phyloP scores from a whole-genome alignment of 2,888 invertebrate genomes.

The Nomada lathburiana region DNA sequence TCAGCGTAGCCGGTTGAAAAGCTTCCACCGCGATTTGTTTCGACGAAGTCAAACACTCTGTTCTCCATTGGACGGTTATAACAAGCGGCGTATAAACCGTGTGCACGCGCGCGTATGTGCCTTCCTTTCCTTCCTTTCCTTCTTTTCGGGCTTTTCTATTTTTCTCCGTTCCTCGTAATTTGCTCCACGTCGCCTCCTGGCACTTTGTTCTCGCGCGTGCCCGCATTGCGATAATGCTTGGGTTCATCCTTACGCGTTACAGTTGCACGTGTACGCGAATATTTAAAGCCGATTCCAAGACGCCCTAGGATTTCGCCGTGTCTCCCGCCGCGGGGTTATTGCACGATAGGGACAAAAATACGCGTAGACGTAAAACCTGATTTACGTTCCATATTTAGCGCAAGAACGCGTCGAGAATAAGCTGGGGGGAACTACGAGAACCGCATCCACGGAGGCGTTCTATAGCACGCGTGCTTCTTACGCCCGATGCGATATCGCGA shows the following conservation, averaged over 20 bases:
- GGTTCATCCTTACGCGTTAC: neutral
- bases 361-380: slow-evolving; percentile 58
- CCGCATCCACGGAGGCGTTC: neutral
- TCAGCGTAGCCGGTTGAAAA: slow-evolving; percentile 50
- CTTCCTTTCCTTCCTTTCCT: neutral
- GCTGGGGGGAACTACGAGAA: slow-evolving; percentile 3
- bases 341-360: slow-evolving; percentile 63
- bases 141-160: neutral
- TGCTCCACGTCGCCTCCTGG: neutral
- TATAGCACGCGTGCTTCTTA: neutral
- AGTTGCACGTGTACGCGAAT: neutral
- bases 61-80: slow-evolving; percentile 35
- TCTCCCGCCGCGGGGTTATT: slow-evolving; percentile 60
- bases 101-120: neutral
- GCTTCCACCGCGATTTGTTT: slow-evolving; percentile 60
- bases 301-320: slow-evolving; percentile 19
- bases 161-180: too few relatives aligned
- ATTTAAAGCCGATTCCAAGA: slow-evolving; percentile 48
- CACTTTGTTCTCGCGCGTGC: neutral
- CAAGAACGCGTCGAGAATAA: slow-evolving; percentile 42
- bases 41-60: slow-evolving; percentile 47
- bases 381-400: slow-evolving; percentile 65
- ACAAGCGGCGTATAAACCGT: slow-evolving; percentile 20
- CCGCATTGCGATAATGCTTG: slow-evolving; percentile 4
- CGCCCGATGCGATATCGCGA: neutral